These are phyloP conservation scores for Limnephilus lunatus DNA, from an alignment of 2,888 invertebrate species.

Conservation along the genomic window DNA sequence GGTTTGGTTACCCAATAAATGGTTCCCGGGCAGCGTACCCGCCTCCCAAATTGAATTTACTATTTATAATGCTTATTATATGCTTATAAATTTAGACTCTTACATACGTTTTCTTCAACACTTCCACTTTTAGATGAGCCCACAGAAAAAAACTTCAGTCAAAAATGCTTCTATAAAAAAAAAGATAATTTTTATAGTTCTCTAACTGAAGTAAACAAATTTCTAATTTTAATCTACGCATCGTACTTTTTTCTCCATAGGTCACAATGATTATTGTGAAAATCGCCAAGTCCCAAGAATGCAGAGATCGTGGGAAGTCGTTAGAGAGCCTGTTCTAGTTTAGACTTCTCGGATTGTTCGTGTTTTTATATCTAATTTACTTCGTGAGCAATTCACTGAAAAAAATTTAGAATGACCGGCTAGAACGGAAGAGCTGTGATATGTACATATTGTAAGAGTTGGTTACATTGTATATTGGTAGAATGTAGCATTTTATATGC, in stretches of 20 bases:
- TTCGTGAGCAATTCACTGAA: slow-evolving; percentile 24
- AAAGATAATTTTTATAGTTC: too few relatives aligned
- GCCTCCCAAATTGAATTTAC: too few relatives aligned
- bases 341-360: background rate
- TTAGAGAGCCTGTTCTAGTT: slow-evolving; percentile 26
- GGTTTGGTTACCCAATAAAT: too few relatives aligned
- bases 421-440: background rate
- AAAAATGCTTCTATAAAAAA: too few relatives aligned
- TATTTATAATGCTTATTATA: too few relatives aligned
- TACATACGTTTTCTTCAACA: too few relatives aligned
- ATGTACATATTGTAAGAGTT: background rate
- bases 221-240: background rate
- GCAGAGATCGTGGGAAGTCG: slow-evolving; percentile 17
- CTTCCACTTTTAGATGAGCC: too few relatives aligned
- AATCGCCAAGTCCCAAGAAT: background rate
- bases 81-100: too few relatives aligned
- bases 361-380: background rate
- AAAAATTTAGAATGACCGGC: background rate
- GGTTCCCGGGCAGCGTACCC: too few relatives aligned
- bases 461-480: background rate
- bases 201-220: background rate
- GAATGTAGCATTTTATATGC: background rate
- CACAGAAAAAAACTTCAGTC: too few relatives aligned
- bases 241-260: background rate
- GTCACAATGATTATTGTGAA: slow-evolving; percentile 30